Percentiles rank a stretch among this genome's conserved stretches.
phyloP scores from a whole-genome alignment of 2,113 vertebrate genomes.

The Actinemys pallida region DNA sequence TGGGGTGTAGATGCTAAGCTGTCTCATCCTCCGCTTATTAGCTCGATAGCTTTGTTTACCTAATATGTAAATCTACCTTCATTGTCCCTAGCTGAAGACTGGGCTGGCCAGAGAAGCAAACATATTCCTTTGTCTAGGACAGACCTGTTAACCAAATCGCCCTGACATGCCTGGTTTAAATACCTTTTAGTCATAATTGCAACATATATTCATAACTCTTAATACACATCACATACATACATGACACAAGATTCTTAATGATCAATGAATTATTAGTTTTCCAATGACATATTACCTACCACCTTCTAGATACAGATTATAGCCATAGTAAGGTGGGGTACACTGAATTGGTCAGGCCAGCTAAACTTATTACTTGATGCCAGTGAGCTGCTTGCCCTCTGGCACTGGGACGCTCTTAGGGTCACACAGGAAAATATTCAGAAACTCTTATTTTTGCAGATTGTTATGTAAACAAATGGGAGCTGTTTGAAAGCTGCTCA shows the following conservation, averaged over 20 bases:
- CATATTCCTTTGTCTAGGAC: not conserved
- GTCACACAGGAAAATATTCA: not conserved
- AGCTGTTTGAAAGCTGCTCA: not conserved
- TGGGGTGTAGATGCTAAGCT: not conserved
- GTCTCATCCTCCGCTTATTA: not conserved
- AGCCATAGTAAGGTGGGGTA: not conserved
- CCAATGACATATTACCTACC: not conserved
- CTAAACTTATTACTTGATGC: not conserved
- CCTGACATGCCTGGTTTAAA: not conserved
- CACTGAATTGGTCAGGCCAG: not conserved
- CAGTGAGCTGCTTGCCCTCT: not conserved
- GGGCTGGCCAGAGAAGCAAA: not conserved
- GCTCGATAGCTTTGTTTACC: not conserved
- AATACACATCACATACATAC: not conserved
- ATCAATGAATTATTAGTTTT: not conserved
- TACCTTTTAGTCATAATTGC: not conserved
- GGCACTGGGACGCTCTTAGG: not conserved
- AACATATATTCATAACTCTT: not conserved
- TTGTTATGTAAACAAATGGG: not conserved
- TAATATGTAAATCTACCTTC: not conserved
- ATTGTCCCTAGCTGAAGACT: not conserved
- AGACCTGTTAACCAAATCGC: not conserved
- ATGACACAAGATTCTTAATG: not conserved
- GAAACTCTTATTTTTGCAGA: not conserved
- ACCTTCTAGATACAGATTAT: not conserved